phyloP scores from a whole-genome alignment of 2,888 invertebrate species.

The Nomada fabriciana region DNA sequence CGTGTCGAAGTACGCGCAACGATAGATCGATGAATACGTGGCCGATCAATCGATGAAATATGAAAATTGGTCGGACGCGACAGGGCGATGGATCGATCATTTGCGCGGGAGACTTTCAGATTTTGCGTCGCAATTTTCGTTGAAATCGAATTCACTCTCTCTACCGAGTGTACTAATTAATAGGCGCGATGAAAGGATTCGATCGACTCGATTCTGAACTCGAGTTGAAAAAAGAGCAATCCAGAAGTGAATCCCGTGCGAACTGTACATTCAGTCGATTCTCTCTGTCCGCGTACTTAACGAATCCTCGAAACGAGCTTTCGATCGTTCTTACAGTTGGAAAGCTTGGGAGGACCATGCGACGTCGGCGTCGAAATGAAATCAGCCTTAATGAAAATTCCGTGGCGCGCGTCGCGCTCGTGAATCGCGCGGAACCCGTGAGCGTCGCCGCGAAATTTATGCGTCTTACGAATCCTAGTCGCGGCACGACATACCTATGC shows the following conservation, averaged over 20 bases:
- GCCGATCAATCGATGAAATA: background rate
- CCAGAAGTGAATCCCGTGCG: background rate
- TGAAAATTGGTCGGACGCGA: too few species aligned
- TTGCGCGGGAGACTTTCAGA: background rate
- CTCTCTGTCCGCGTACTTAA: background rate
- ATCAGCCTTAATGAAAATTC: conserved; percentile 70
- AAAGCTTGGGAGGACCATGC: conserved; percentile 7
- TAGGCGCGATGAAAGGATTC: too few species aligned
- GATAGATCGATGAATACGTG: conserved; percentile 12
- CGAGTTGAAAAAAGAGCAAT: too few species aligned
- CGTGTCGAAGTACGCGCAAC: background rate
- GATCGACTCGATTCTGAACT: too few species aligned
- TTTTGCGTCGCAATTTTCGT: background rate
- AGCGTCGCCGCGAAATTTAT: conserved; percentile 59
- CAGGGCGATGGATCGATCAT: too few species aligned
- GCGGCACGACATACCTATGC: conserved; percentile 58
- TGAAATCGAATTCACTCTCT: background rate
- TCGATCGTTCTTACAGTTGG: conserved; percentile 1
- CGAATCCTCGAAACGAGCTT: background rate
- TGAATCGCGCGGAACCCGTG: conserved; percentile 56
- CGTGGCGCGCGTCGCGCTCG: conserved; percentile 44
- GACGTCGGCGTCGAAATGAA: conserved; percentile 56
- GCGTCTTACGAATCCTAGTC: conserved; percentile 61
- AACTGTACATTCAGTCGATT: background rate
- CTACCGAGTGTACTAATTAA: too few species aligned